Evolutionary conservation across 2,888 invertebrate species (phyloP), one percentile per base, ranked within the genome.

Genomic region (Scaptomyza polygonia): DNA sequence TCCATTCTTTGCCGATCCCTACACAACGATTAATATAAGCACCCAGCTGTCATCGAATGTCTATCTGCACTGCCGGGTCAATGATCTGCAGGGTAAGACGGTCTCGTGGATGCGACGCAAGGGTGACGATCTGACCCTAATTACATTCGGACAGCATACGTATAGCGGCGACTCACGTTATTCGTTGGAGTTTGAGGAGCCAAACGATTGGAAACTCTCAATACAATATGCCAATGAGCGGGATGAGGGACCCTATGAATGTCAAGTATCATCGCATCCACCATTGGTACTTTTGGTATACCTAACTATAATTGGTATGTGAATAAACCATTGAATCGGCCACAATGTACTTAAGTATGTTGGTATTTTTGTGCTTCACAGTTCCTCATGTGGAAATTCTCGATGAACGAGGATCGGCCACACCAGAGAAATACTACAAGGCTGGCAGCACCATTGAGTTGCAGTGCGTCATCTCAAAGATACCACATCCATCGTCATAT

Each of bases 311-410:
- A 95, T 95, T 89, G 96, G 96, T 96, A 89, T 94, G 94, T 93
- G 44, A 27, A 21, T 32, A 9, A 16, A n/a, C 45, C 9, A 25
- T 16, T 12, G 11, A 18, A 21, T 29, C 11, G 5, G 7, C 8
- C 8, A 30, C 7, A 14, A n/a, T 32, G 7, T 1, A 6, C n/a
- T 27, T 1, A 45, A 12, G 3, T 18, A n/a, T 12, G 6, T 8
- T n/a, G n/a, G 5, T 9, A 8, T n/a, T 5, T 1, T 18, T 48
- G 30, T 48, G 9, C 12, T 32, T 9, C 7, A 11, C 3, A 96
- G 96, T 96, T 89, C 96, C 96, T 86, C 95, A 94, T 89, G 95
- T 96, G 85, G 95, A 95, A 89, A 96, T 96, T 79, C 94, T 96
- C 47, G 96, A 96, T 89, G 96, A 96, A 86, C 93, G 96, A 77